phyloP scores from a whole-genome alignment of 35 echinoderm and acorn worm species.

The Hemicentrotus pulcherrimus region DNA sequence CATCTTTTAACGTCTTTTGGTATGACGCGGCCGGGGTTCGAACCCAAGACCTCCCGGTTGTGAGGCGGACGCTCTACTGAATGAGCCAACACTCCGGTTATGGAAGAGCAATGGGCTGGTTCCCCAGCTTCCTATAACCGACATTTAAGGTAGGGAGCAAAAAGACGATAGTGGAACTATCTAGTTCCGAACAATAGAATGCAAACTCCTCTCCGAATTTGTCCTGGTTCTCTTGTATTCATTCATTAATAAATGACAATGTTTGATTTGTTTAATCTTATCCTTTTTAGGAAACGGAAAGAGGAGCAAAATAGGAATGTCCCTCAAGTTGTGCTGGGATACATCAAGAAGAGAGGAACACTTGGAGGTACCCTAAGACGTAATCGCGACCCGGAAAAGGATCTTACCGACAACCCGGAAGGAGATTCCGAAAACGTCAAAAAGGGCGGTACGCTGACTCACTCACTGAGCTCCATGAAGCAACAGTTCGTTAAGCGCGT shows the following conservation, averaged over 20 bases:
- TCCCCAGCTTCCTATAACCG: too few relatives aligned
- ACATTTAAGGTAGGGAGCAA: too few relatives aligned
- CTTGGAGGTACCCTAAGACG: not conserved
- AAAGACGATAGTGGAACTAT: too few relatives aligned
- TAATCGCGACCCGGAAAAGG: not conserved
- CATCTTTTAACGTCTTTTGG: too few relatives aligned
- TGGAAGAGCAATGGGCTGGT: too few relatives aligned
- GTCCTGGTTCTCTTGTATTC: not conserved
- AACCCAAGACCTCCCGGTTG: too few relatives aligned
- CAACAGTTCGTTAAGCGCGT: constrained; percentile 23
- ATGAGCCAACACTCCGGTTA: too few relatives aligned
- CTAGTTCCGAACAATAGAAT: too few relatives aligned
- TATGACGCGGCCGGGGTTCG: too few relatives aligned
- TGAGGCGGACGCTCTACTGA: too few relatives aligned
- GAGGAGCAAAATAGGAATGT: constrained; percentile 8
- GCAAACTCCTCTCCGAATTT: not conserved
- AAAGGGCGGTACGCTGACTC: not conserved
- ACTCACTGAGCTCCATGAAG: constrained; percentile 12
- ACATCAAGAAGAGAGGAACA: constrained; percentile 11
- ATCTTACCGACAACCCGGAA: constrained; percentile 13
- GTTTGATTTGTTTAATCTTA: not conserved
- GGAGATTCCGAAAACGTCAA: not conserved
- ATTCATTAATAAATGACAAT: not conserved
- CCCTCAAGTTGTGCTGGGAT: constrained; percentile 24
- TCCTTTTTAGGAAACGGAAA: not conserved